These are phyloP conservation scores for Paradisaea rubra DNA, from an alignment of 2,113 vertebrate species.

Conservation along the genomic window DNA sequence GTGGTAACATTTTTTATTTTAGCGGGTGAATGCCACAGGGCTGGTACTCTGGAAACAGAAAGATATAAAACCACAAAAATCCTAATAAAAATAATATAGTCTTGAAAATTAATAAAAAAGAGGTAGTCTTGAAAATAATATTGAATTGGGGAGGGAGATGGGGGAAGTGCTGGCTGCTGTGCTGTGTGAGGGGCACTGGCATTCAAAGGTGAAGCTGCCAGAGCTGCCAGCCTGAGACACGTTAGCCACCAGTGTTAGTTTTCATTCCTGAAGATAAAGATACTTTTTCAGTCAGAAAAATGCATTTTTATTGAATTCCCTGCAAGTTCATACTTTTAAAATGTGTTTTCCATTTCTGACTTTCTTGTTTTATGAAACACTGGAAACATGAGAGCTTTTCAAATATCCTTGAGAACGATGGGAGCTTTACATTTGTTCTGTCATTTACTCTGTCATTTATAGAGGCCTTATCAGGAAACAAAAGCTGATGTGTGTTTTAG, in stretches of 20 bases:
- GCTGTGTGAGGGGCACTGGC: not conserved
- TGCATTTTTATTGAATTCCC: slow-evolving; percentile 54
- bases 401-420: not conserved
- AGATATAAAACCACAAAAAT: not conserved
- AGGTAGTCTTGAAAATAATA: not conserved
- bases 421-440: slow-evolving; percentile 1
- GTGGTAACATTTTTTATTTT: not conserved
- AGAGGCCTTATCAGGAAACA: not conserved
- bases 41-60: not conserved
- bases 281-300: slow-evolving; percentile 53
- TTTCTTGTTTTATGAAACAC: slow-evolving; percentile 42
- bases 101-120: not conserved
- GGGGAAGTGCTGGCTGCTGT: not conserved
- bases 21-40: not conserved
- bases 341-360: slow-evolving; percentile 60
- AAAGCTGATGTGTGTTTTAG: not conserved
- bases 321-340: slow-evolving; percentile 40
- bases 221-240: not conserved
- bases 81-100: not conserved
- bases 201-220: slow-evolving; percentile 13
- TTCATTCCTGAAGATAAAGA: slow-evolving; percentile 61
- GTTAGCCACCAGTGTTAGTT: slow-evolving; percentile 55
- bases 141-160: not conserved
- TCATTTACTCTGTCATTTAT: not conserved
- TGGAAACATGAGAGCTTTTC: slow-evolving; percentile 35